These are phyloP conservation scores for Buceros bicornis DNA, from an alignment of 2,797 vertebrate species.

Conservation along the genomic window DNA sequence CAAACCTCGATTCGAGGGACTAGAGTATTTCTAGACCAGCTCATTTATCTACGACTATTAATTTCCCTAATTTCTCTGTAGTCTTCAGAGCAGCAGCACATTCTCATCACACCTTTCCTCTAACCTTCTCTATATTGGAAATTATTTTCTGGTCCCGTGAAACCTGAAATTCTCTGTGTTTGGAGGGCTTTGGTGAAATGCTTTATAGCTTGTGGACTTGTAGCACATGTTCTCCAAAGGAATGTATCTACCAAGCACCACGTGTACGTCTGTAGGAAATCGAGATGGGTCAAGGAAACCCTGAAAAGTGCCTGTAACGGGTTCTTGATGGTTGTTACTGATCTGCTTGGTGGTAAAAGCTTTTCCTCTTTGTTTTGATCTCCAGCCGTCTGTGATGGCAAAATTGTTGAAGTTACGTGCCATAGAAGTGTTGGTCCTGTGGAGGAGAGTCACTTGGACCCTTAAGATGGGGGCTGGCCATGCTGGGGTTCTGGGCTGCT, in stretches of 20 bases:
- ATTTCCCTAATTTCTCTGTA: background rate
- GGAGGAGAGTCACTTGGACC: background rate
- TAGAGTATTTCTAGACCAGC: background rate
- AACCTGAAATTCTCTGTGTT: background rate
- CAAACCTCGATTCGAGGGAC: background rate
- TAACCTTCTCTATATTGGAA: background rate
- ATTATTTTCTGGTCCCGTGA: background rate
- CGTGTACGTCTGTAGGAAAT: rapidly evolving
- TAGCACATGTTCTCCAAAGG: background rate
- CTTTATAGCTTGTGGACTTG: rapidly evolving
- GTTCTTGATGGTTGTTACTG: background rate
- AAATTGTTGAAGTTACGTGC: rapidly evolving
- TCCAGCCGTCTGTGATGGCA: background rate
- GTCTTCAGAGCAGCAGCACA: background rate
- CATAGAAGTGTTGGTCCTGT: background rate
- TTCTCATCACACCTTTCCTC: background rate
- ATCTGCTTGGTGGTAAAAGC: background rate
- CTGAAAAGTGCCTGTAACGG: background rate
- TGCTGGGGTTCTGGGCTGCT: background rate
- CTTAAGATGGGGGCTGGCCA: no score
- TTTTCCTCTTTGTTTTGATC: background rate
- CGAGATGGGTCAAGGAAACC: background rate
- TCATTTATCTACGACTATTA: background rate
- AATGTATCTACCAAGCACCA: background rate
- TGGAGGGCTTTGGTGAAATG: background rate